Evolutionary conservation across 2,888 invertebrate species (phyloP), one percentile per base, ranked within the genome.

Genomic region (Orthosia incerta): DNA sequence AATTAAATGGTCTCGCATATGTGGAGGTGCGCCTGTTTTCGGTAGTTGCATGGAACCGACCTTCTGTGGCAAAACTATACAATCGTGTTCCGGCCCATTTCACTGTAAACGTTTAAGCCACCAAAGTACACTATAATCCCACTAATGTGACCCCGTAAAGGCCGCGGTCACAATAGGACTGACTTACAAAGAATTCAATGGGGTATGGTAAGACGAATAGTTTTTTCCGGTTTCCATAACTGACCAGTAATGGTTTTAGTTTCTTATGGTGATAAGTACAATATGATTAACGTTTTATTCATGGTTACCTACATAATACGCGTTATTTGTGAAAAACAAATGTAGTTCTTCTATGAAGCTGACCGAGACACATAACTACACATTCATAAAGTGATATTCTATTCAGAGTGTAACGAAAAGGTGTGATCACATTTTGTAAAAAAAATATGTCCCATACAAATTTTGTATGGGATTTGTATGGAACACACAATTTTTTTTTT

Each of bases 111-210:
- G 39, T 67, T 64, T 59, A 53, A 74, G 69, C 20, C 53, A 12
- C 15, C 23, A 67, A 74, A 78, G 66, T 79, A 74, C 31, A 70
- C 69, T 57, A 82, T 74, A 67, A 63, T 66, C 56, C n/a, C 18
- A 67, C 74, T 74, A 80, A 80, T 78, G 79, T 70, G 74, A 31
- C 74, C 57, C 48, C 11, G 60, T 64, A 60, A 56, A 69, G 31
- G 65, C 53, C 55, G 57, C 18, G 45, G 51, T 31, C 56, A 71
- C 64, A 81, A 80, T 55, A 59, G 65, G 45, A 56, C 59, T n/a
- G 39, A 20, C 51, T 13, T 16, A 62, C 65, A 66, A 78, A 82
- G 78, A 72, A 78, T 48, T 31, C 74, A 82, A 80, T 80, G 74
- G 59, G 48, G 45, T 63, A 53, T 59, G 48, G n/a, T 16, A 69